A percentile compares a stretch with the other conserved stretches of the same genome.
Conservation (phyloP, 2,888 invertebrate species). For the Pollenia griseotomentosa region DNA sequence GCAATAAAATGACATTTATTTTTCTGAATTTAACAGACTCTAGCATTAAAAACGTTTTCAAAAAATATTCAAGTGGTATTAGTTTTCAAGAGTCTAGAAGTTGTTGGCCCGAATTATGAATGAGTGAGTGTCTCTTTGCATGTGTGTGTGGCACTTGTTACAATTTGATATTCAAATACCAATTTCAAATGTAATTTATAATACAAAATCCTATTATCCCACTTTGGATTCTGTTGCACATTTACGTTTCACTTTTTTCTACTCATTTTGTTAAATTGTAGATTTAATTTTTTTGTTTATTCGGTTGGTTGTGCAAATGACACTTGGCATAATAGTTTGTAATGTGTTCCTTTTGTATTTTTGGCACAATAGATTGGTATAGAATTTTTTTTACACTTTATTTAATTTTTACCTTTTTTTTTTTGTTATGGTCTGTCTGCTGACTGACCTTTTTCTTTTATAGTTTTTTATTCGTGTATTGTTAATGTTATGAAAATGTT, state of each 20-base stretch:
- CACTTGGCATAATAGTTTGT: conserved; percentile 40
- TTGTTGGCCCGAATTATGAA: conserved; percentile 20
- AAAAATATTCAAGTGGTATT: conserved; percentile 37
- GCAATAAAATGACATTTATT: conserved; percentile 10
- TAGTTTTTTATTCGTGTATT: neutral
- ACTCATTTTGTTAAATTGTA: conserved; percentile 1
- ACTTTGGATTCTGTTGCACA: neutral
- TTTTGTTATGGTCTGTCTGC: neutral
- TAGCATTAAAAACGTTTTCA: neutral
- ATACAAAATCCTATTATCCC: conserved; percentile 16
- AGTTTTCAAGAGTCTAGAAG: conserved; percentile 36
- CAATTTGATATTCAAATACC: conserved; percentile 23
- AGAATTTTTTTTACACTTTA: neutral
- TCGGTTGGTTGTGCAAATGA: conserved; percentile 38
- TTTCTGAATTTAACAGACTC: conserved; percentile 9
- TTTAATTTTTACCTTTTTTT: conserved; percentile 30
- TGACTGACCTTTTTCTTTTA: conserved; percentile 34
- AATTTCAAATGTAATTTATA: conserved; percentile 6
- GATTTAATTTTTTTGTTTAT: neutral
- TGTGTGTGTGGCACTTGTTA: conserved; percentile 31
- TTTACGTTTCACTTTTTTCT: neutral
- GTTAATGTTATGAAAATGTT: neutral
- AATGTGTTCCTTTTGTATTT: neutral
- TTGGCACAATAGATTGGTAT: neutral
- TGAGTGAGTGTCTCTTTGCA: neutral